Conservation (phyloP, 2,797 vertebrate genomes). For the Argya squamiceps region DNA sequence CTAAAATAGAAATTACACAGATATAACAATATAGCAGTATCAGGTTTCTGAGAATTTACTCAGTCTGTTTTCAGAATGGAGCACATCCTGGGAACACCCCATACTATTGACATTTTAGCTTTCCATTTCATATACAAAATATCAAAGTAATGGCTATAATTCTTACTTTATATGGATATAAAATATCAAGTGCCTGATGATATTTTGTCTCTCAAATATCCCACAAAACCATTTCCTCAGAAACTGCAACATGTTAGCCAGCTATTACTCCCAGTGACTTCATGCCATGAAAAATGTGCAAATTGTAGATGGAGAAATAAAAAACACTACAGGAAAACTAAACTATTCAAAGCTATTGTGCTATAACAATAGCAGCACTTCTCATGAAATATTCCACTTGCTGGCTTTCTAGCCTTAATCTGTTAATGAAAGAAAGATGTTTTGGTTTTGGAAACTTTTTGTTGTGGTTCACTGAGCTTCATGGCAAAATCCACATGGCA, state of each 20-base stretch:
- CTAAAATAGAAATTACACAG: neutral
- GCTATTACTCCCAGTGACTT: neutral
- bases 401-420: neutral
- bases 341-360: slow-evolving; percentile 14
- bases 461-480: neutral
- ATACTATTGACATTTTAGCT: neutral
- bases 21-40: neutral
- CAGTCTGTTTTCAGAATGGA: neutral
- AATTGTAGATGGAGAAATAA: slow-evolving; percentile 15
- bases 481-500: neutral
- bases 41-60: neutral
- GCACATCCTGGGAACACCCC: neutral
- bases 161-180: neutral
- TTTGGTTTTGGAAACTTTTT: neutral
- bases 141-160: neutral
- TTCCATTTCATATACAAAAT: neutral
- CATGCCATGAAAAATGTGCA: neutral
- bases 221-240: neutral
- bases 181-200: slow-evolving; percentile 12
- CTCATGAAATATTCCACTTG: neutral
- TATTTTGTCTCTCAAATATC: slow-evolving; percentile 24
- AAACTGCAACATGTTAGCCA: neutral
- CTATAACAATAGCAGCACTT: slow-evolving; percentile 2
- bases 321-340: neutral
- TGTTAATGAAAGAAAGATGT: neutral